Conservation (phyloP, 2,888 invertebrate species). For the Perizoma flavofasciatum region DNA sequence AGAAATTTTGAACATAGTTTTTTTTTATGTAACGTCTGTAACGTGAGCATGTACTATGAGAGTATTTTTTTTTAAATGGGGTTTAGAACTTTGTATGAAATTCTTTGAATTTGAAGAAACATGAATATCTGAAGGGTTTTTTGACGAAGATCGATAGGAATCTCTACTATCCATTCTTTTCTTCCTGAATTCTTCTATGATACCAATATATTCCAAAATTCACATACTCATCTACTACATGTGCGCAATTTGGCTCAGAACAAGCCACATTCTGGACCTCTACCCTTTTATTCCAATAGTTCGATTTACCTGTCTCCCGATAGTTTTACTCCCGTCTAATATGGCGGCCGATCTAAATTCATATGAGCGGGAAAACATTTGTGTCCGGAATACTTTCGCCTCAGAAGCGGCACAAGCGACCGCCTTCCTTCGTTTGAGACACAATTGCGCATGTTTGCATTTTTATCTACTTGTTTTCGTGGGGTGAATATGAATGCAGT, state of each 20-base stretch:
- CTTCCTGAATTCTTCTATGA: too few species aligned
- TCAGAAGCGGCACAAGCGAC: constrained; percentile 49
- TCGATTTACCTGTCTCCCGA: constrained; percentile 70
- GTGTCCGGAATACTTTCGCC: constrained; percentile 67
- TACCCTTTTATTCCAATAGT: constrained; percentile 63
- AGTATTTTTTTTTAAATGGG: too few species aligned
- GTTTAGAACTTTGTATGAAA: too few species aligned
- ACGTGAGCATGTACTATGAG: too few species aligned
- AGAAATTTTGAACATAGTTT: too few species aligned
- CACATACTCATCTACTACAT: constrained; percentile 46
- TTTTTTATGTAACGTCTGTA: too few species aligned
- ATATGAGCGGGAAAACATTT: constrained; percentile 78
- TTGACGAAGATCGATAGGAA: too few species aligned
- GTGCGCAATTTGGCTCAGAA: constrained; percentile 51
- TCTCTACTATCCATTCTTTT: too few species aligned
- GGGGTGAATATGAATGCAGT: constrained; percentile 77
- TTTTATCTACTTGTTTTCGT: constrained; percentile 81
- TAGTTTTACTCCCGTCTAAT: constrained; percentile 72
- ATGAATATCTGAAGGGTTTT: too few species aligned
- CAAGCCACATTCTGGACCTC: constrained; percentile 49
- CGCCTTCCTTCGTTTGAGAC: constrained; percentile 67
- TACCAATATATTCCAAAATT: constrained; percentile 42
- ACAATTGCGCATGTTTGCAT: constrained; percentile 81
- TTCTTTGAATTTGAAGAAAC: too few species aligned
- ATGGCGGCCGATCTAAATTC: constrained; percentile 76